Base-by-base conservation (phyloP, 1,140 invertebrate genomes). In the Halotydeus destructor region DNA sequence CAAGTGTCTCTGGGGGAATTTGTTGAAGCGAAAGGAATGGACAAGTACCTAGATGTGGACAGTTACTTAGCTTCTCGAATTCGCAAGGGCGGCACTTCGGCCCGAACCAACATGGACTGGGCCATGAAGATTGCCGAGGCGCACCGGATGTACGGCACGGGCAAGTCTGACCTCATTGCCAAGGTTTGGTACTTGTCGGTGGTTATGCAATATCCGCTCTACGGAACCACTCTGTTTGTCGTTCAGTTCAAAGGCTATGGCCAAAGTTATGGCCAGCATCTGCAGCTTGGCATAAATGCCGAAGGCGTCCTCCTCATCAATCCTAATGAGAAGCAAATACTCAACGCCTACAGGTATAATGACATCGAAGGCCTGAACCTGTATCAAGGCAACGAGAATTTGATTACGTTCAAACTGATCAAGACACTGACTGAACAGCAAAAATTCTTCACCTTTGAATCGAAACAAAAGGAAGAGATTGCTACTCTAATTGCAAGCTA, bases 201-300 rank as follows among this genome's bases (percentile, higher is more conserved):
- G 55, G 86, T 94, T 1, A 93, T 91, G 81, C 86, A 94, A 60
- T 94, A 89, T 60, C 83, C 86, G 0, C 65, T 93, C 1, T 93
- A 93, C 55, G 88, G 86, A 2, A 88, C 83, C 37, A 88, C 85
- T 0, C 74, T 91, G 64, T 93, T 83, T 60, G 74, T 75, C 26
- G 86, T 91, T 23, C 78, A 76, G 1, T 91, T 91, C 57, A 73
- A 83, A 47, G 82, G 82, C 2, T 80, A 83, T 55, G 82, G 76
- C 50, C 65, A 64, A 38, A 49, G 39, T 48, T 36, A 51, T 62
- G 61, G 68, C 27, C 69, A 69, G 49, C 65, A 62, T 39, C 54
- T 71, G 5, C 69, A 84, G 11, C 63, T 93, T 11, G 88, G 85
- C 14, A 72, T 94, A n/a, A 86, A 85, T 53, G 74, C 75, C 52